These are phyloP conservation scores for Atta colombica DNA, from an alignment of 1,140 invertebrate species.

Conservation along the genomic window DNA sequence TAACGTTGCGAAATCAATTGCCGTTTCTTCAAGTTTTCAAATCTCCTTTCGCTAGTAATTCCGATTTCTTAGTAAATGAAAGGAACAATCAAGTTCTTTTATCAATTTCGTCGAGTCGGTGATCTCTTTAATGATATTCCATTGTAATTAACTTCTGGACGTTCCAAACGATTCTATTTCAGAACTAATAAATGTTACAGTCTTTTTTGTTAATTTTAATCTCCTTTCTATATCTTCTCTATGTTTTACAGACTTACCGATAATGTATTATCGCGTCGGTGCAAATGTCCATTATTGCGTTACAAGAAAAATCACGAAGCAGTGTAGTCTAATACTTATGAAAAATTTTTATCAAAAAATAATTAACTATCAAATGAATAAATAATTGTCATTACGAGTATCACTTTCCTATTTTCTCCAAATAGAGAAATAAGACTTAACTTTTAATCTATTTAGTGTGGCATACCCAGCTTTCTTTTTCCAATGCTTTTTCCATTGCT, in stretches of 20 bases:
- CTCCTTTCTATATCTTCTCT: neutral
- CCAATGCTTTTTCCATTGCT: too few relatives aligned
- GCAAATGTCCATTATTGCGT: neutral
- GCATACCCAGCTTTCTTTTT: too few relatives aligned
- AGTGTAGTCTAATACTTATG: neutral
- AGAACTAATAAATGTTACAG: constrained; percentile 39
- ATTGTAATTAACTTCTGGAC: constrained; percentile 52
- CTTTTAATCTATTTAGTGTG: too few relatives aligned
- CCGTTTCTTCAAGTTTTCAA: neutral
- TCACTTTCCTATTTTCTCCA: neutral
- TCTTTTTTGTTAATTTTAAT: neutral
- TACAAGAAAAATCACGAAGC: neutral
- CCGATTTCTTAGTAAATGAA: neutral
- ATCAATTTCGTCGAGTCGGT: neutral
- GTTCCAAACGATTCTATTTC: constrained; percentile 26
- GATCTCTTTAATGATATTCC: constrained; percentile 31
- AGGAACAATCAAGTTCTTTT: neutral
- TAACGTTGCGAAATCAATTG: constrained; percentile 22
- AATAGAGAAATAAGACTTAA: too few relatives aligned
- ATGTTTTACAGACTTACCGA: constrained; percentile 11
- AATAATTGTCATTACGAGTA: neutral
- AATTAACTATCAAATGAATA: neutral
- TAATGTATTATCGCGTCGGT: neutral
- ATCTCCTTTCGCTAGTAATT: neutral
- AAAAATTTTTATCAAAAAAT: neutral